Conservation (phyloP, 92 coral and sea anemone genomes). For the Paragorgia papillata region DNA sequence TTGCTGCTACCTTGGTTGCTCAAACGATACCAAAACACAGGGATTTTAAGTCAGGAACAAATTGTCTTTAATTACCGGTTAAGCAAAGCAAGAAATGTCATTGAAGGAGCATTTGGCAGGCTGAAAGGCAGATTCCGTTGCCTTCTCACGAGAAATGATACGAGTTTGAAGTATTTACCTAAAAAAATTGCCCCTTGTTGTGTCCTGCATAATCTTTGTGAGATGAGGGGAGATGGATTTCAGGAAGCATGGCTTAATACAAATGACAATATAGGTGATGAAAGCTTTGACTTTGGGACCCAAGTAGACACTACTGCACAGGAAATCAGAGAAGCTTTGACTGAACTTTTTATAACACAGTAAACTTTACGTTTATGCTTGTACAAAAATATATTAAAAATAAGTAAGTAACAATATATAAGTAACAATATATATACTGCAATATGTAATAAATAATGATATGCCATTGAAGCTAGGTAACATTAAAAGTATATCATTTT, state of each 20-base stretch:
- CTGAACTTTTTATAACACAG: neutral
- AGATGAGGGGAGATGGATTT: slow-evolving; percentile 52
- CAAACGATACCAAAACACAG: slow-evolving; percentile 11
- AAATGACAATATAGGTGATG: neutral
- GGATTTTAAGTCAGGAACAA: slow-evolving; percentile 23
- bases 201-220: slow-evolving; percentile 61
- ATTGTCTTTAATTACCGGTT: slow-evolving; percentile 43
- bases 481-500: neutral
- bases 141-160: slow-evolving; percentile 38
- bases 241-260: slow-evolving; percentile 47
- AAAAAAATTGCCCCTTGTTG: slow-evolving; percentile 52
- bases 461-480: neutral
- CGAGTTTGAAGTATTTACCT: slow-evolving; percentile 23
- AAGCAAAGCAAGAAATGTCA: slow-evolving; percentile 56
- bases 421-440: too few relatives aligned
- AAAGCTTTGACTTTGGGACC: neutral
- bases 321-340: neutral
- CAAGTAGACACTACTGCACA: neutral
- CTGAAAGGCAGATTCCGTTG: slow-evolving; percentile 54
- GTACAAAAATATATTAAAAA: neutral
- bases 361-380: neutral
- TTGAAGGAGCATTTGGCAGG: slow-evolving; percentile 58
- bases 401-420: neutral
- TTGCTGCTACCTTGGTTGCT: slow-evolving; percentile 45
- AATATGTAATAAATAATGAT: neutral